phyloP scores from a whole-genome alignment of 2,113 vertebrate genomes.

The Chinchilla lanigera region DNA sequence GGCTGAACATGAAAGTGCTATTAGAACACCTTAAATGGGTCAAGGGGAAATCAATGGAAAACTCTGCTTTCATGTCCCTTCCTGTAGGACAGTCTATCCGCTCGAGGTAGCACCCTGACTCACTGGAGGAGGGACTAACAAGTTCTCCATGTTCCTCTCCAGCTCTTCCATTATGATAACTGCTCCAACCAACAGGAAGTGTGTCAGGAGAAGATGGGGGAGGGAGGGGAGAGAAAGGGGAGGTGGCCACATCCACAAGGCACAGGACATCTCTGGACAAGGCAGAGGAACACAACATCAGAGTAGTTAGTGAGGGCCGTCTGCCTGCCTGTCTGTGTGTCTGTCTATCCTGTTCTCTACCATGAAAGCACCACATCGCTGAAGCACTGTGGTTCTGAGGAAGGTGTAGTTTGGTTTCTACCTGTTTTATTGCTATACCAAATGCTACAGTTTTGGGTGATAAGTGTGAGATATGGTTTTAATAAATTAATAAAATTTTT shows the following conservation, averaged over 20 bases:
- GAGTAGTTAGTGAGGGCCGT: not conserved
- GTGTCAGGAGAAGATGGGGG: not conserved
- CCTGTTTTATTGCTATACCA: not conserved
- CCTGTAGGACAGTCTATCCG: not conserved
- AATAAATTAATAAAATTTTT: slow-evolving; percentile 1
- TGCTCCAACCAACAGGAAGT: not conserved
- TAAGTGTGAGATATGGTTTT: not conserved
- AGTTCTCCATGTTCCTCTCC: not conserved
- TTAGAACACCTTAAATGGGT: slow-evolving; percentile 32
- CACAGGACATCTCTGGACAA: not conserved
- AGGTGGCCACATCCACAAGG: not conserved
- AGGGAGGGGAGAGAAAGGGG: not conserved
- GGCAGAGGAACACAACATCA: not conserved
- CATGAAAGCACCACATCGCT: not conserved
- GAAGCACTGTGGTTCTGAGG: not conserved
- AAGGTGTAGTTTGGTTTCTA: not conserved
- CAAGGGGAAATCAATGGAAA: slow-evolving; percentile 21
- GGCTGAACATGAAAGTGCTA: slow-evolving; percentile 7
- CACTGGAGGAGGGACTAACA: not conserved
- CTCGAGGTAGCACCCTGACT: not conserved
- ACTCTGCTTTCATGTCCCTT: slow-evolving; percentile 26
- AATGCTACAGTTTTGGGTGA: not conserved
- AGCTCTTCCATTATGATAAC: not conserved
- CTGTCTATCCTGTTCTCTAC: not conserved
- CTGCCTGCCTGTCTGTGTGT: not conserved